Percentiles rank a stretch among this genome's conserved stretches.
These are phyloP conservation scores for Lasioglossum morio DNA, from an alignment of 2,888 invertebrate genomes.

Conservation along the genomic window DNA sequence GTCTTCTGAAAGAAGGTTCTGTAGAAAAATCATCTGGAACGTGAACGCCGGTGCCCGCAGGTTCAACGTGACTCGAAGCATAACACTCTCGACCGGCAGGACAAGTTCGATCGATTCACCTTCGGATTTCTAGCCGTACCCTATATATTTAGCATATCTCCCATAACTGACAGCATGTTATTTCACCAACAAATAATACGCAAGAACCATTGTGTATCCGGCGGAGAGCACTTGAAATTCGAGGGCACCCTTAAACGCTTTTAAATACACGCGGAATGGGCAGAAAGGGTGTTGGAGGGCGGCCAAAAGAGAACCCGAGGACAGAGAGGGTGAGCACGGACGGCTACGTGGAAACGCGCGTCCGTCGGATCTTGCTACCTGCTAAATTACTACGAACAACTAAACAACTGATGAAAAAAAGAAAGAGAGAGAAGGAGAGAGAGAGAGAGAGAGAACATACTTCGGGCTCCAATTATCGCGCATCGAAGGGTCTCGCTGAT, in stretches of 20 bases:
- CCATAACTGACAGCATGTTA: slow-evolving; percentile 82
- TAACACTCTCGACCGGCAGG: slow-evolving; percentile 71
- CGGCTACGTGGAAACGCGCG: slow-evolving; percentile 53
- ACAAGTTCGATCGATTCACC: slow-evolving; percentile 77
- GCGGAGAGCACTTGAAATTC: slow-evolving; percentile 76
- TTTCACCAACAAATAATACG: slow-evolving; percentile 83
- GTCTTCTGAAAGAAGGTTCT: slow-evolving; percentile 63
- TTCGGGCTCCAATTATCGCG: slow-evolving; percentile 69
- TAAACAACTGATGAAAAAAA: slow-evolving; percentile 49
- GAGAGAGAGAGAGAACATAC: slow-evolving; percentile 49
- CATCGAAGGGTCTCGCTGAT: slow-evolving; percentile 53
- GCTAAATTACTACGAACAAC: slow-evolving; percentile 72
- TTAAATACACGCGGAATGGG: slow-evolving; percentile 77
- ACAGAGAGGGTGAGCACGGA: slow-evolving; percentile 41
- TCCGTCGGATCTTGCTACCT: slow-evolving; percentile 67
- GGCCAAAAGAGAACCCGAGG: slow-evolving; percentile 37
- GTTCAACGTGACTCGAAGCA: slow-evolving; percentile 71
- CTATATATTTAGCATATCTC: slow-evolving; percentile 82
- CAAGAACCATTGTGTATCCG: slow-evolving; percentile 77
- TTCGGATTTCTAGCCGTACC: slow-evolving; percentile 70
- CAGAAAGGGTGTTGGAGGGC: slow-evolving; percentile 58
- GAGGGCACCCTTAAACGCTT: slow-evolving; percentile 80
- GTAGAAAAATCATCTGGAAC: slow-evolving; percentile 58
- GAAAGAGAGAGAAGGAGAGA: not conserved
- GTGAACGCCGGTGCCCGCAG: slow-evolving; percentile 58